phyloP scores from a whole-genome alignment of 2,797 vertebrate genomes.

The Percopsis omiscomaycus region DNA sequence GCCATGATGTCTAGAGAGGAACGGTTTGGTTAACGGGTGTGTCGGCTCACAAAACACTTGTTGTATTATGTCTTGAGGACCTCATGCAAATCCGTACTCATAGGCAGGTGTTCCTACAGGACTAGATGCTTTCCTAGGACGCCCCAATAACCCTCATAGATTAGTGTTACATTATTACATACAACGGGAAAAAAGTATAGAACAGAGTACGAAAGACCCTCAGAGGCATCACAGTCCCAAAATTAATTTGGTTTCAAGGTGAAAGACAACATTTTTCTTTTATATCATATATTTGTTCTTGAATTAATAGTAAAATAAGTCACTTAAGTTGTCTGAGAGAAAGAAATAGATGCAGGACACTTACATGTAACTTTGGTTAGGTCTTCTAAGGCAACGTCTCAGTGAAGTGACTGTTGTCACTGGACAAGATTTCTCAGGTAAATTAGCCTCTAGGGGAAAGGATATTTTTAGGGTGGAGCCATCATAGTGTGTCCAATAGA shows the following conservation, averaged over 20 bases:
- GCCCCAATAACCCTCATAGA: too few relatives aligned
- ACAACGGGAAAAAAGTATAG: neutral
- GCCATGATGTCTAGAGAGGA: constrained; percentile 65
- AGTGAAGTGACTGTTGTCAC: constrained; percentile 24
- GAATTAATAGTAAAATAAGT: too few relatives aligned
- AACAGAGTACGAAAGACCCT: neutral
- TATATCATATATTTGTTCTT: too few relatives aligned
- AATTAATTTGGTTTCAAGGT: too few relatives aligned
- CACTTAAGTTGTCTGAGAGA: neutral
- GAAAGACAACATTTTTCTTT: too few relatives aligned
- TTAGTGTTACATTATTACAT: too few relatives aligned
- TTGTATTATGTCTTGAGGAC: neutral
- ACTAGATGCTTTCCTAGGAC: too few relatives aligned
- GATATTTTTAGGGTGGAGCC: constrained; percentile 56
- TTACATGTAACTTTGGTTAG: constrained; percentile 48
- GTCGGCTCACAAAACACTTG: too few relatives aligned
- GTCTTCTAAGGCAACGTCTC: constrained; percentile 25
- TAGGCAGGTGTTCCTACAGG: too few relatives aligned
- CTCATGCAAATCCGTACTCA: neutral
- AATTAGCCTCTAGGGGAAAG: constrained; percentile 36
- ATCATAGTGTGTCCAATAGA: constrained; percentile 43
- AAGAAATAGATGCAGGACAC: constrained; percentile 26
- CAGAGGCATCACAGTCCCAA: neutral
- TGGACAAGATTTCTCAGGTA: constrained; percentile 64
- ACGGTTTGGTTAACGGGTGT: neutral